These are phyloP conservation scores for Watsonalla cultraria DNA, from an alignment of 2,888 invertebrate genomes.

Conservation along the genomic window DNA sequence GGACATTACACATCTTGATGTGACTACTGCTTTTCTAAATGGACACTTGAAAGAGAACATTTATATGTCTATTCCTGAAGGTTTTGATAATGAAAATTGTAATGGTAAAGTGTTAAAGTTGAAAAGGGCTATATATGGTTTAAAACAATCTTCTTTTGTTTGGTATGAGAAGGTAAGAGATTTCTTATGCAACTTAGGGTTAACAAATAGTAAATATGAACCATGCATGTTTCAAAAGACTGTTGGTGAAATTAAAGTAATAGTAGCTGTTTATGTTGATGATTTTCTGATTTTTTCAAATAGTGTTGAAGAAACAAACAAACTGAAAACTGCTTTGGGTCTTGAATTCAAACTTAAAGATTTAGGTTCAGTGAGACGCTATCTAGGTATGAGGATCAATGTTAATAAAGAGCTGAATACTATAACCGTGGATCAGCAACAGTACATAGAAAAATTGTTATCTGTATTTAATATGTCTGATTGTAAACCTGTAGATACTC, in stretches of 20 bases:
- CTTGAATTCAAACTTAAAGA: no score
- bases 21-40: no score
- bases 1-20: slow-evolving; percentile 16
- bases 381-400: no score
- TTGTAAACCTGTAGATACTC: background rate
- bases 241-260: background rate
- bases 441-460: no score
- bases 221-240: background rate
- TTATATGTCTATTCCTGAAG: slow-evolving; percentile 14
- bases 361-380: no score
- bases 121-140: slow-evolving; percentile 16
- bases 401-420: no score
- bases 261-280: slow-evolving; percentile 3
- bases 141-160: slow-evolving; percentile 14
- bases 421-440: slow-evolving; percentile 3
- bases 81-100: background rate
- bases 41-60: slow-evolving; percentile 14
- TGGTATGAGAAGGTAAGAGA: slow-evolving; percentile 7
- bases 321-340: background rate
- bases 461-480: slow-evolving; percentile 1
- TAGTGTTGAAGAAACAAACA: background rate
- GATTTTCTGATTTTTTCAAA: slow-evolving; percentile 4
- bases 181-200: background rate
- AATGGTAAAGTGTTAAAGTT: slow-evolving; percentile 13
- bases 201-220: slow-evolving; percentile 1